phyloP scores from a whole-genome alignment of 2,888 invertebrate species.

The Bellardia pandia region DNA sequence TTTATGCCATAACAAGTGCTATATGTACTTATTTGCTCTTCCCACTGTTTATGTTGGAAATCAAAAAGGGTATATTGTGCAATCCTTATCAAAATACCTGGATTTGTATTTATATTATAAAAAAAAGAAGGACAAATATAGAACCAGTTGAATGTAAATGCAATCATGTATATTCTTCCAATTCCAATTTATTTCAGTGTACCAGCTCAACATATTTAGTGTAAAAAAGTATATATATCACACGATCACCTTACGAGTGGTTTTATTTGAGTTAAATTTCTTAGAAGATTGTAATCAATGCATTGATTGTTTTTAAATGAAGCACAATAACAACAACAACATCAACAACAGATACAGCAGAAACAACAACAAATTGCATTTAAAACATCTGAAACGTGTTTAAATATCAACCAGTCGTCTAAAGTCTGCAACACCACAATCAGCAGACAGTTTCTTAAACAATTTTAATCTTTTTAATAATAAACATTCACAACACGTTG shows the following conservation, averaged over 20 bases:
- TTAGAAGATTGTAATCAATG: conserved; percentile 70
- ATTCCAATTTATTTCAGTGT: conserved; percentile 40
- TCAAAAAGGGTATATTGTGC: no score
- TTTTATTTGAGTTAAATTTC: conserved; percentile 54
- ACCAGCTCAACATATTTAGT: conserved; percentile 23
- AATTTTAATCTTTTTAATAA: conserved; percentile 35
- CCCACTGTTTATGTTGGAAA: no score
- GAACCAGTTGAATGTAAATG: no score
- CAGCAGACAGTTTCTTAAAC: conserved; percentile 12
- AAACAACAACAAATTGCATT: conserved; percentile 20
- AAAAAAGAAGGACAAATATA: no score
- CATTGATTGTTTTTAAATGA: conserved; percentile 73
- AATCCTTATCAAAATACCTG: no score
- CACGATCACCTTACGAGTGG: conserved; percentile 32
- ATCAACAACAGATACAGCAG: neutral
- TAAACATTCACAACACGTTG: conserved; percentile 66
- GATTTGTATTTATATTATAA: no score
- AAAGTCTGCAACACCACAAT: conserved; percentile 19
- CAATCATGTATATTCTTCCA: neutral
- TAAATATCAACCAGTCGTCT: conserved; percentile 50
- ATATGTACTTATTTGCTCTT: no score
- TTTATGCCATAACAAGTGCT: no score
- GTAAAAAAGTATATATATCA: conserved; percentile 49
- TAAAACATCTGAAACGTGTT: conserved; percentile 62
- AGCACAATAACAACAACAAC: conserved; percentile 50